These are phyloP conservation scores for Centrocercus urophasianus DNA, from an alignment of 2,113 vertebrate genomes.

Conservation along the genomic window DNA sequence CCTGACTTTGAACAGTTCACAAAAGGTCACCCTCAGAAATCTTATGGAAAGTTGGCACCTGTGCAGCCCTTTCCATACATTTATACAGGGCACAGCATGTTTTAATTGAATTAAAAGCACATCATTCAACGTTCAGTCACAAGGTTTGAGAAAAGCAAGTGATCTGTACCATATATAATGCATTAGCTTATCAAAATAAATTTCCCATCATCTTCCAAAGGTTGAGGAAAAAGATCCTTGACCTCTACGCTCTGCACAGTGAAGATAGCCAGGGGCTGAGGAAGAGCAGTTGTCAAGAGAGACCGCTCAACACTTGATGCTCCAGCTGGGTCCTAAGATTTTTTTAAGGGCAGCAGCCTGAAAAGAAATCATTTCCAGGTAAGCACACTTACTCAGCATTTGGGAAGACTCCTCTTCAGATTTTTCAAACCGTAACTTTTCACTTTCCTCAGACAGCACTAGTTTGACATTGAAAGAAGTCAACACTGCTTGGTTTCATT, in stretches of 20 bases:
- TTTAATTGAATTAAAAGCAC: neutral
- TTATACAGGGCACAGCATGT: neutral
- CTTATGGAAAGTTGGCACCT: neutral
- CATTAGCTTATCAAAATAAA: neutral
- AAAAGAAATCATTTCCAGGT: neutral
- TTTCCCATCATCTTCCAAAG: neutral
- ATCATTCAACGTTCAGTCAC: neutral
- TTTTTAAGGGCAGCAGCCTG: neutral
- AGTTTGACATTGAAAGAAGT: neutral
- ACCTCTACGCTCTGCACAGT: fast-evolving
- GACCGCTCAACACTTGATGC: neutral
- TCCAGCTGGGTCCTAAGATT: neutral
- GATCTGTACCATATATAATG: neutral
- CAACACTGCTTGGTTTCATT: fast-evolving
- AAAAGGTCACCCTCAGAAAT: constrained; percentile 30
- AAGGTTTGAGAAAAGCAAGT: neutral
- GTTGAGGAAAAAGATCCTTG: neutral
- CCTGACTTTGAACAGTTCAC: neutral
- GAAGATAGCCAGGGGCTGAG: neutral
- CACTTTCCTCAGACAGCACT: neutral
- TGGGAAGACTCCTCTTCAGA: neutral
- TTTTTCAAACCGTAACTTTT: neutral
- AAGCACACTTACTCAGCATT: neutral
- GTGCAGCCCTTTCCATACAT: neutral
- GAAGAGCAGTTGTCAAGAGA: neutral